Conservation (phyloP, 2,888 invertebrate genomes). For the Koerneria pararmatus region DNA sequence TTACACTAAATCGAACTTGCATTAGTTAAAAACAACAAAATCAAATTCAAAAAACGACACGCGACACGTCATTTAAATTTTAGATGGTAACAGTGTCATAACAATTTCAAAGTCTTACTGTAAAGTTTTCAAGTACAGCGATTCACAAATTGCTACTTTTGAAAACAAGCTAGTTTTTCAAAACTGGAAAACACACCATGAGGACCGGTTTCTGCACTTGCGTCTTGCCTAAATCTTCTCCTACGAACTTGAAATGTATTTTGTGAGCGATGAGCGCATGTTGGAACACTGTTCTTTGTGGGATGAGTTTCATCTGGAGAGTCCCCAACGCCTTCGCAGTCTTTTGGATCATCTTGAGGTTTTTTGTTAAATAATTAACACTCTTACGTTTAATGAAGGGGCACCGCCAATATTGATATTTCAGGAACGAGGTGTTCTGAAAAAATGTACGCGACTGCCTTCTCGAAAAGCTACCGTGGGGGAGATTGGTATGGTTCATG, state of each 20-base stretch:
- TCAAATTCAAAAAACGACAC: no score
- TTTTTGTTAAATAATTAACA: background rate
- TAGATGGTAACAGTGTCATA: no score
- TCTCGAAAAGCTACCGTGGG: conserved; percentile 29
- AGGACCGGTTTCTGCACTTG: no score
- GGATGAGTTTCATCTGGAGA: conserved; percentile 50
- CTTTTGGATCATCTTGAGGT: conserved; percentile 36
- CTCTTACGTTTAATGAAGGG: conserved; percentile 16
- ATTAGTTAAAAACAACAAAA: no score
- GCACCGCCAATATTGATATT: background rate
- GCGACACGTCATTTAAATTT: no score
- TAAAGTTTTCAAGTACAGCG: no score
- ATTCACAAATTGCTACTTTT: no score
- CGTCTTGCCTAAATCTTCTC: no score
- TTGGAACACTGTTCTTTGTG: conserved; percentile 44
- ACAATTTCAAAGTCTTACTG: no score
- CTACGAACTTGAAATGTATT: conserved; percentile 22
- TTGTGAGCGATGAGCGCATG: conserved; percentile 33
- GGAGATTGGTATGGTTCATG: conserved; percentile 38
- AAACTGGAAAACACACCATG: no score
- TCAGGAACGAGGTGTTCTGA: conserved; percentile 17
- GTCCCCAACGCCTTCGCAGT: conserved; percentile 39
- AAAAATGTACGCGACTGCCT: conserved; percentile 24
- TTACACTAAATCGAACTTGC: no score
- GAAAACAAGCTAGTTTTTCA: no score